Conservation (phyloP, 2,113 vertebrate genomes). For the Poeciliopsis occidentalis region DNA sequence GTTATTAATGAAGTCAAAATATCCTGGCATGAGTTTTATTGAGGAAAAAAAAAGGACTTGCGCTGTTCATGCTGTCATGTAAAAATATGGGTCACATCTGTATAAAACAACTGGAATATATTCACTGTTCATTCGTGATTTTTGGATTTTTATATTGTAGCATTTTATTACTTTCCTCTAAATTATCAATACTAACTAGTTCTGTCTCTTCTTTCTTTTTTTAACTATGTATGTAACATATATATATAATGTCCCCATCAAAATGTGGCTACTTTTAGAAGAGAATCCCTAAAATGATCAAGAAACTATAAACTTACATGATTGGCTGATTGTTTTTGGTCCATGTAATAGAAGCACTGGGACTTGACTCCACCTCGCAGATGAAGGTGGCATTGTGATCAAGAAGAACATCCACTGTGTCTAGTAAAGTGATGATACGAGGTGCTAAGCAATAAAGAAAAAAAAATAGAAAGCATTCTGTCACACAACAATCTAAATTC, state of each 20-base stretch:
- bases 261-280: not conserved
- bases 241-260: no score
- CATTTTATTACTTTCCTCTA: not conserved
- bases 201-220: not conserved
- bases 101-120: not conserved
- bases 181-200: not conserved
- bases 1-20: not conserved
- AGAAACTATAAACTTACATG: slow-evolving; percentile 75
- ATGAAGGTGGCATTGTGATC: slow-evolving; percentile 95
- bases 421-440: slow-evolving; percentile 88
- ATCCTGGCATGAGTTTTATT: not conserved
- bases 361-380: slow-evolving; percentile 92
- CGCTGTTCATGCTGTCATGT: no score
- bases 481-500: not conserved
- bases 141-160: no score
- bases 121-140: not conserved
- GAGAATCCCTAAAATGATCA: no score
- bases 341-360: slow-evolving; percentile 90
- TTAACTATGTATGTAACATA: not conserved
- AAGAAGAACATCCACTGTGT: slow-evolving; percentile 89
- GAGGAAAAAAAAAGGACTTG: no score
- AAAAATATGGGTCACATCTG: no score
- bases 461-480: not conserved
- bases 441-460: slow-evolving; percentile 79
- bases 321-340: slow-evolving; percentile 94